phyloP scores from a whole-genome alignment of 2,888 invertebrate genomes.

The Megalurothrips usitatus region DNA sequence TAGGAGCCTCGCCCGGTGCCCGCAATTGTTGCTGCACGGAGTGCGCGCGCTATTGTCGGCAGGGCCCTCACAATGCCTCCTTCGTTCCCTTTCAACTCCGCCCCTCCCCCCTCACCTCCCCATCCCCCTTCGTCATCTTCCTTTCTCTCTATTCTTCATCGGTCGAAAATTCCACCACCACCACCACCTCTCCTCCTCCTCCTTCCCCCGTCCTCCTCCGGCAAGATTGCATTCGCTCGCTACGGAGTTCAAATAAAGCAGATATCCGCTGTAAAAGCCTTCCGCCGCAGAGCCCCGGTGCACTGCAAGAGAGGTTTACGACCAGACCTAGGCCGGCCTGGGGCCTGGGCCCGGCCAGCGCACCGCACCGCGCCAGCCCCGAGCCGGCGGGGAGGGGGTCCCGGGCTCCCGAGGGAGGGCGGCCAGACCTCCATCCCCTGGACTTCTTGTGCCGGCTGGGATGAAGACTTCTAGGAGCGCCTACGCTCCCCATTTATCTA shows the following conservation, averaged over 20 bases:
- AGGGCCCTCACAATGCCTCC: not conserved
- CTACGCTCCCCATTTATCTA: slow-evolving; percentile 5
- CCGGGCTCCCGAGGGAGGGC: not conserved
- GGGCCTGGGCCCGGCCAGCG: no score
- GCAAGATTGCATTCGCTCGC: no score
- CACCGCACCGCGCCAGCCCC: no score
- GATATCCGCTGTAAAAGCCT: no score
- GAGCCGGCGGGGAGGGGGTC: no score
- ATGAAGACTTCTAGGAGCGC: slow-evolving; percentile 7
- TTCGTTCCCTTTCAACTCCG: slow-evolving; percentile 1
- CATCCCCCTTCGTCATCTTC: not conserved
- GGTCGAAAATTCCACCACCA: not conserved
- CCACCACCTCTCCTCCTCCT: no score
- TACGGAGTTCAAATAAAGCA: no score
- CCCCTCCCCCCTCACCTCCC: not conserved
- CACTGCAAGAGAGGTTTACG: not conserved
- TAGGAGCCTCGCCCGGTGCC: not conserved
- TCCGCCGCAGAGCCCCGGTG: not conserved
- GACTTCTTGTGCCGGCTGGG: not conserved
- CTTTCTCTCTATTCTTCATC: not conserved
- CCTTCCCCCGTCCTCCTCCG: no score
- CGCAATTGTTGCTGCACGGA: not conserved
- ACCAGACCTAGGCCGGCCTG: no score
- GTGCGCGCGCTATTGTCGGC: slow-evolving; percentile 6
- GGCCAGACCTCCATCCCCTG: not conserved